Evolutionary conservation across 2,113 vertebrate genomes (phyloP).

Genomic region (Seriola aureovittata): DNA sequence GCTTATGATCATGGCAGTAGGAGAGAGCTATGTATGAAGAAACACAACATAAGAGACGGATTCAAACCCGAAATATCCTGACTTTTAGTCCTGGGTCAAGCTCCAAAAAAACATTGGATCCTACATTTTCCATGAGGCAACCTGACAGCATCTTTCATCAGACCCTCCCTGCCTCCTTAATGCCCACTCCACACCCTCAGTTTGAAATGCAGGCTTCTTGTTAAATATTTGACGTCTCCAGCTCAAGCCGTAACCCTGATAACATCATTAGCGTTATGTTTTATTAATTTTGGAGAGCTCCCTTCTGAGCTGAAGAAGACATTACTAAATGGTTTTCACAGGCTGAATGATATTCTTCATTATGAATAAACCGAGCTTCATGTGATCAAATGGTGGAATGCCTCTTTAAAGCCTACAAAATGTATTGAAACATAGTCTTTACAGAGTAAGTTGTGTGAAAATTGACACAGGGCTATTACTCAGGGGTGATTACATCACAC

Average conservation of each 20-base stretch:
- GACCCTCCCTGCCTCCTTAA: not conserved
- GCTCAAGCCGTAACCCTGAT: not conserved
- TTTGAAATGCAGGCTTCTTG: not conserved
- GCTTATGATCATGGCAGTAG: not conserved
- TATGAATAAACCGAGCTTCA: not conserved
- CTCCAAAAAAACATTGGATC: not conserved
- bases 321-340: not conserved
- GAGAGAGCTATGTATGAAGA: not conserved
- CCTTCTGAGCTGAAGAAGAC: not conserved
- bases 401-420: not conserved
- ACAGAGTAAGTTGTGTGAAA: not conserved
- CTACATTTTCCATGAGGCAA: conserved; percentile 6
- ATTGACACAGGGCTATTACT: conserved; percentile 6
- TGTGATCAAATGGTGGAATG: not conserved
- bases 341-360: not conserved
- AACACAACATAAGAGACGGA: not conserved
- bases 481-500: conserved; percentile 36
- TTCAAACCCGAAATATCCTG: not conserved
- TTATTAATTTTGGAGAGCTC: not conserved
- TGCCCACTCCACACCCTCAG: not conserved
- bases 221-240: not conserved
- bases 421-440: not conserved
- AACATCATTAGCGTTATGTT: not conserved
- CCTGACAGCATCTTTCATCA: not conserved
- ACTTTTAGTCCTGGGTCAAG: not conserved